Conservation (phyloP, 1,140 invertebrate genomes). For the Tetramorium parvispinum region DNA sequence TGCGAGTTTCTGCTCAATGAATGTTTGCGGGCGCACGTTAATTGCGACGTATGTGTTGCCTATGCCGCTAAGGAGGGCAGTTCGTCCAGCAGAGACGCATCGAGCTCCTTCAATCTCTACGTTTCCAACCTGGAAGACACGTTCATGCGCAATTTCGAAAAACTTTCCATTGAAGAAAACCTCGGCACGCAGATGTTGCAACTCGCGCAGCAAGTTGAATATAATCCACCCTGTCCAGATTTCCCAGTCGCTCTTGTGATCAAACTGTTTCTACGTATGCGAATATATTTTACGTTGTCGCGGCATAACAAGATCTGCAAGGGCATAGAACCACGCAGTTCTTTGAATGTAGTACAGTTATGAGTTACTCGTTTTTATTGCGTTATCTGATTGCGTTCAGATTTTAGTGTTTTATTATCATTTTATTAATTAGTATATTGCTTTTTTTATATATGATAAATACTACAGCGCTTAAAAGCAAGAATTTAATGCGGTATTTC, state of each 20-base stretch:
- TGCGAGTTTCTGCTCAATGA: constrained; percentile 47
- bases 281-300: constrained; percentile 39
- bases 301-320: constrained; percentile 43
- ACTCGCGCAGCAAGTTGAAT: constrained; percentile 1
- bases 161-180: constrained; percentile 20
- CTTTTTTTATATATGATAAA: not conserved
- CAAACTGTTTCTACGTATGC: constrained; percentile 44
- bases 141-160: constrained; percentile 43
- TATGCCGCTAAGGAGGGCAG: not conserved
- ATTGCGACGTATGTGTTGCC: constrained; percentile 9
- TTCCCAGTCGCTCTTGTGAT: constrained; percentile 22
- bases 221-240: constrained; percentile 31
- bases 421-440: constrained; percentile 17
- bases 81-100: not conserved
- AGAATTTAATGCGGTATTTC: not conserved
- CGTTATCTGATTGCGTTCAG: not conserved
- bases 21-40: constrained; percentile 13
- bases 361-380: not conserved
- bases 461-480: not conserved
- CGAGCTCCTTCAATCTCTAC: not conserved
- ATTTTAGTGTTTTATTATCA: not conserved
- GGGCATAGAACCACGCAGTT: not conserved
- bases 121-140: constrained; percentile 23
- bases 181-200: constrained; percentile 33
- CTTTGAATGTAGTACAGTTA: constrained; percentile 22